Evolutionary conservation across 2,113 vertebrate species (phyloP), one percentile per base, ranked within the genome.

Genomic region (Proteles cristata): DNA sequence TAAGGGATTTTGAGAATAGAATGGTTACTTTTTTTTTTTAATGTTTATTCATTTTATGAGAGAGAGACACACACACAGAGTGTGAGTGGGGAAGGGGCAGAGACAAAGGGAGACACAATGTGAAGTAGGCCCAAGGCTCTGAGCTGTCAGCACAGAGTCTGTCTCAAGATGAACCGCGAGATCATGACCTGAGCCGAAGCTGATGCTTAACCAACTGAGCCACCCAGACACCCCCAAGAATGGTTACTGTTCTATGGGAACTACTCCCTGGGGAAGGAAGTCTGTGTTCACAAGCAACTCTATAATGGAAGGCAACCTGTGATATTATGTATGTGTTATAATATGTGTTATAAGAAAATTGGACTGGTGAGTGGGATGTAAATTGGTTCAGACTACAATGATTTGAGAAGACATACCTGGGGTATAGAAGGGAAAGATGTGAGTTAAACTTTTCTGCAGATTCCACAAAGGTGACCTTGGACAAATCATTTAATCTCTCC

Each of bases 381-480:
- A 15, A 26, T 23, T 73, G 35, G 25, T 65, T 76, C 69, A 74
- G 17, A 66, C 39, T 53, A 68, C 26, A 69, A 4, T 33, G 71
- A 95, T 94, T 85, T 96, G 77, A 82, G 71, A 95, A 94, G 39
- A 35, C 74, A 23, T 14, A 26, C 45, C 33, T 79, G 81, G 25
- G 14, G 23, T 17, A 25, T n/a, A 14, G 14, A 76, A 9, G n/a
- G 25, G 33, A 73, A 73, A 83, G 65, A 80, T 9, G 3, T 12
- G 5, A 63, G 39, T 95, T 79, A 89, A 97, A 74, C 4, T 5
- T 93, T 87, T 81, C 19, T 89, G 43, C 21, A 79, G 35, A 89
- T 92, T 86, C 43, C 28, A 74, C 43, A n/a, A n/a, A 88, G 58
- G 48, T 25, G 45, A 87, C 35, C 31, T 73, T 90, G 63, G 71